Evolutionary conservation across 2,797 vertebrate species (phyloP).

Genomic region (Darevskia mixta): DNA sequence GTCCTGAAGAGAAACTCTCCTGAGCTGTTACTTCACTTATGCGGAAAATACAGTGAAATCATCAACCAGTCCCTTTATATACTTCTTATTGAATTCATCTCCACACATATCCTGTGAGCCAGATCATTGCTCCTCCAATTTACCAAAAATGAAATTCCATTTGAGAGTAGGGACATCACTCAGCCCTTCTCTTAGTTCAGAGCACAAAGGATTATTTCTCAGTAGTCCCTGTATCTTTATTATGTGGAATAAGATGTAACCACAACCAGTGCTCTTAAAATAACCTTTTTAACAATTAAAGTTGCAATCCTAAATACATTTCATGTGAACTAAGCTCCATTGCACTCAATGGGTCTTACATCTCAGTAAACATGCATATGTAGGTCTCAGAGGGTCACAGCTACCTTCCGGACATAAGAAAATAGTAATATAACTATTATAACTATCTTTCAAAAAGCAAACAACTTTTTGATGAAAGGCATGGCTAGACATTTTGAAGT

Average conservation of each 20-base stretch:
- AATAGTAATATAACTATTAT: not conserved
- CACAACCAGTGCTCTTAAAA: not conserved
- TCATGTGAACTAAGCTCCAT: not conserved
- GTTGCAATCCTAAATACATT: not conserved
- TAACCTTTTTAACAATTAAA: not conserved
- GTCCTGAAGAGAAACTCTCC: not conserved
- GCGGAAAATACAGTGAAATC: not conserved
- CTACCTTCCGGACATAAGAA: not conserved
- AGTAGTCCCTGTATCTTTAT: not conserved
- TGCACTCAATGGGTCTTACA: not conserved
- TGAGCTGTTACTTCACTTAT: not conserved
- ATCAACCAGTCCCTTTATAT: not conserved
- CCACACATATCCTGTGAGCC: not conserved
- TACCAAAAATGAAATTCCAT: not conserved
- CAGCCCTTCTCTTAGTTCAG: not conserved
- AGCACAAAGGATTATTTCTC: not conserved
- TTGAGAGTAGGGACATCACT: not conserved
- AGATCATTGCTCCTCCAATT: not conserved
- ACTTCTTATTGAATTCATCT: not conserved
- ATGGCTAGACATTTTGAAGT: not conserved
- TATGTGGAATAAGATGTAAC: not conserved
- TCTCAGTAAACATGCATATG: not conserved
- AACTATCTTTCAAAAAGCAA: not conserved
- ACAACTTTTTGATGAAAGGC: not conserved
- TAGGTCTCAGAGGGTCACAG: not conserved